These are phyloP conservation scores for Agonopterix heracliana DNA, from an alignment of 2,888 invertebrate genomes.

Conservation along the genomic window DNA sequence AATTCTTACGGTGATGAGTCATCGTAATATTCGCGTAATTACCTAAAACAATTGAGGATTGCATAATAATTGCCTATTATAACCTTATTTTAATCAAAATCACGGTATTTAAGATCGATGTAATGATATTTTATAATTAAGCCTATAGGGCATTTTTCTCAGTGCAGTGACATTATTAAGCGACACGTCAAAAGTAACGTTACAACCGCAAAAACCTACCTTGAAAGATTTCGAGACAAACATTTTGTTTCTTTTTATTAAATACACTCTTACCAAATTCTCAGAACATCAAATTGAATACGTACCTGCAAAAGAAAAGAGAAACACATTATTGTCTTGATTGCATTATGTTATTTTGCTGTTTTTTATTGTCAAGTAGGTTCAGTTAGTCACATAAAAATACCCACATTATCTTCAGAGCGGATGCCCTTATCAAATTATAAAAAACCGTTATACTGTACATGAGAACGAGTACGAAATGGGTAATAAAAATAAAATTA, in stretches of 20 bases:
- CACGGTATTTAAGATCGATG: no score
- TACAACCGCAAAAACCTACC: slow-evolving; percentile 18
- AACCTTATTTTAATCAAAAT: no score
- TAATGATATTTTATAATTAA: no score
- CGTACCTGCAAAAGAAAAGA: slow-evolving; percentile 45
- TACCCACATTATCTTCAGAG: slow-evolving; percentile 5
- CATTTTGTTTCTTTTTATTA: neutral
- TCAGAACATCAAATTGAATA: slow-evolving; percentile 12
- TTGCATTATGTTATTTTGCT: slow-evolving; percentile 6
- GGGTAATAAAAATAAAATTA: neutral
- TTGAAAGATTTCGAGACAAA: neutral
- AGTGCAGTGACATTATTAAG: slow-evolving; percentile 9
- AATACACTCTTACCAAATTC: slow-evolving; percentile 1
- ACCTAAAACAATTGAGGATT: no score
- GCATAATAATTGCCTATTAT: no score
- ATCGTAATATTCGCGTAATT: no score
- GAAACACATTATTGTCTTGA: slow-evolving; percentile 21
- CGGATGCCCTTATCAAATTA: slow-evolving; percentile 7
- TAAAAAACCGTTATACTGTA: neutral
- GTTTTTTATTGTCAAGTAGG: neutral
- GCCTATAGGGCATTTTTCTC: no score
- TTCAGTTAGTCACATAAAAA: slow-evolving; percentile 6
- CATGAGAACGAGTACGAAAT: neutral
- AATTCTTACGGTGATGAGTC: no score
- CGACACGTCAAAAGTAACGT: slow-evolving; percentile 17